Evolutionary conservation across 2,888 invertebrate genomes (phyloP).

Genomic region (Lithophane socia): DNA sequence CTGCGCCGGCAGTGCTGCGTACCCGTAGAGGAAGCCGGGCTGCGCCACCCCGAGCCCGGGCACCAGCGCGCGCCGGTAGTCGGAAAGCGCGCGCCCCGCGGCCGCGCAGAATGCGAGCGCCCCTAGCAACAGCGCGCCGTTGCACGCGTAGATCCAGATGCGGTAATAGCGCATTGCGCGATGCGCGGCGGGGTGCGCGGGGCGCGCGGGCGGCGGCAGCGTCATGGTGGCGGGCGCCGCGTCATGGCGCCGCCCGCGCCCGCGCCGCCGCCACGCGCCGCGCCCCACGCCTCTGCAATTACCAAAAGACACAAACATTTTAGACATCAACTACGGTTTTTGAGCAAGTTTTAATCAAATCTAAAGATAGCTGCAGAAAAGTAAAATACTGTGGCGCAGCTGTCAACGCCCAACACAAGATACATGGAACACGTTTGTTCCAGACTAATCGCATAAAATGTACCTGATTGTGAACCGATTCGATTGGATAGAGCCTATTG

Average conservation of each 20-base stretch:
- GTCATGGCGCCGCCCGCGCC: constrained; percentile 90
- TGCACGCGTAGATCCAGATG: constrained; percentile 98
- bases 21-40: constrained; percentile 96
- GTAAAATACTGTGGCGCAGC: no score
- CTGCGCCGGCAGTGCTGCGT: constrained; percentile 94
- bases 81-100: constrained; percentile 93
- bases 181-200: constrained; percentile 90
- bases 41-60: constrained; percentile 94
- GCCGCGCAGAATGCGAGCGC: constrained; percentile 95
- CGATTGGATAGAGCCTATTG: not conserved
- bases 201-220: constrained; percentile 90
- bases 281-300: constrained; percentile 89
- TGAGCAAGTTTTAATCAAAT: not conserved
- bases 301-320: constrained; percentile 44
- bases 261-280: constrained; percentile 90
- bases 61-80: constrained; percentile 93
- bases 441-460: no score
- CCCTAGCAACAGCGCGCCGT: constrained; percentile 95
- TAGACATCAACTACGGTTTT: constrained; percentile 3
- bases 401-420: no score
- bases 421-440: no score
- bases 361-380: no score
- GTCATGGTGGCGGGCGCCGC: constrained; percentile 91
- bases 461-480: not conserved
- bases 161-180: constrained; percentile 95